Percentiles rank a stretch among this genome's conserved stretches.
Evolutionary conservation across 2,113 vertebrate species (phyloP).

Genomic region (Protobothrops flavoviridis): DNA sequence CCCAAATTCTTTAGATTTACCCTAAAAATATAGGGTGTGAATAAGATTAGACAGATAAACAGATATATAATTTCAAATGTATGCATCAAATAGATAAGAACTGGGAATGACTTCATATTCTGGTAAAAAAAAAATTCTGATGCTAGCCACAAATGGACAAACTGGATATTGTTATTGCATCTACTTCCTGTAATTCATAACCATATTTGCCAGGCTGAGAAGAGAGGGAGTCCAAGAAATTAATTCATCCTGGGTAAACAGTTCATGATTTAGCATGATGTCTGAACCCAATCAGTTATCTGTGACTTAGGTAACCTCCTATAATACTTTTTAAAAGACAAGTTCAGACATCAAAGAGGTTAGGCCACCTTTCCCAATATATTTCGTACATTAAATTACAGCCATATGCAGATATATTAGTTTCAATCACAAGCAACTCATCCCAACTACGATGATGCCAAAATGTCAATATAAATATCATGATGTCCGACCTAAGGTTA

Average conservation of each 20-base stretch:
- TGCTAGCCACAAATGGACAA: neutral
- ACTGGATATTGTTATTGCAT: neutral
- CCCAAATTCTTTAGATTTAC: neutral
- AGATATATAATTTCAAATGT: neutral
- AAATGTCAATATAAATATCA: neutral
- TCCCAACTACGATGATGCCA: neutral
- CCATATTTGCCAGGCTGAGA: neutral
- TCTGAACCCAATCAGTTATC: neutral
- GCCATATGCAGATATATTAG: neutral
- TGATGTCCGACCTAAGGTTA: neutral
- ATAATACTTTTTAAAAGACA: neutral
- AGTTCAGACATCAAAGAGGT: neutral
- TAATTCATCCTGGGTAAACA: neutral
- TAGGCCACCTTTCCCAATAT: neutral
- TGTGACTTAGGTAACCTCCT: neutral
- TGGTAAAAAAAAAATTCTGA: neutral
- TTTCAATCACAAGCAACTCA: neutral
- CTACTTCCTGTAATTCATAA: neutral
- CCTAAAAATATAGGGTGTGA: neutral
- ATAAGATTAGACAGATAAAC: neutral
- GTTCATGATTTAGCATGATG: neutral
- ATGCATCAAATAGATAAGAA: neutral
- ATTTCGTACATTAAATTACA: neutral
- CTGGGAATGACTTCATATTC: neutral
- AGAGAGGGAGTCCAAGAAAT: neutral